phyloP scores from a whole-genome alignment of 1,140 invertebrate species.

The Drosophila willistoni region DNA sequence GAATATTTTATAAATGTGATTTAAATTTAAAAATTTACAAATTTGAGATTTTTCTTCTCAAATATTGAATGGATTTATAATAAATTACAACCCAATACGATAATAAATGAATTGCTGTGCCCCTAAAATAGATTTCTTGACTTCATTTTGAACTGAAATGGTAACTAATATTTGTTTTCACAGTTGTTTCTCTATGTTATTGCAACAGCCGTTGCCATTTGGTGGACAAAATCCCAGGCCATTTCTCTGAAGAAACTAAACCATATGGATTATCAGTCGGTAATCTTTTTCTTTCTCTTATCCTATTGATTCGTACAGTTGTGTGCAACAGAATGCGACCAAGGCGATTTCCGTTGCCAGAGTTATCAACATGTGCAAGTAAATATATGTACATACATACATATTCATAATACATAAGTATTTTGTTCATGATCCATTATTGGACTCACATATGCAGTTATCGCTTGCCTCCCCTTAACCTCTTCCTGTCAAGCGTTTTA shows the following conservation, averaged over 20 bases:
- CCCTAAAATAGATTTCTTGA: too few species aligned
- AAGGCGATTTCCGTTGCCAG: conserved; percentile 26
- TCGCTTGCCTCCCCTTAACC: conserved; percentile 26
- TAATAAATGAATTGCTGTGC: too few species aligned
- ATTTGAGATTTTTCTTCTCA: too few species aligned
- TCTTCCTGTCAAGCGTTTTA: conserved; percentile 28
- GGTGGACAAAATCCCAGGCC: too few species aligned
- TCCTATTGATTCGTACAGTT: conserved; percentile 36
- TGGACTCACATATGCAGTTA: conserved; percentile 16
- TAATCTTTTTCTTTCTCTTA: background rate
- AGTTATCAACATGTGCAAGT: conserved; percentile 46
- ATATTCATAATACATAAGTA: background rate
- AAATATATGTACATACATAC: background rate
- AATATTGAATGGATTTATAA: background rate
- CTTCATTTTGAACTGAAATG: too few species aligned
- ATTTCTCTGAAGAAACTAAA: too few species aligned
- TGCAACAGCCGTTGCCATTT: background rate
- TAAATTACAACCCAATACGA: background rate
- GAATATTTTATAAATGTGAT: too few species aligned
- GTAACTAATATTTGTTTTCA: too few species aligned
- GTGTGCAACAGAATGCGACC: conserved; percentile 20
- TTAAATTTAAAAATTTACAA: too few species aligned
- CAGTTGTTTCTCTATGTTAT: too few species aligned
- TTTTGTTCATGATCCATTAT: background rate
- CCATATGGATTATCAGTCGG: too few species aligned